Evolutionary conservation across 1,140 invertebrate genomes (phyloP).

Genomic region (Drosophila auraria): DNA sequence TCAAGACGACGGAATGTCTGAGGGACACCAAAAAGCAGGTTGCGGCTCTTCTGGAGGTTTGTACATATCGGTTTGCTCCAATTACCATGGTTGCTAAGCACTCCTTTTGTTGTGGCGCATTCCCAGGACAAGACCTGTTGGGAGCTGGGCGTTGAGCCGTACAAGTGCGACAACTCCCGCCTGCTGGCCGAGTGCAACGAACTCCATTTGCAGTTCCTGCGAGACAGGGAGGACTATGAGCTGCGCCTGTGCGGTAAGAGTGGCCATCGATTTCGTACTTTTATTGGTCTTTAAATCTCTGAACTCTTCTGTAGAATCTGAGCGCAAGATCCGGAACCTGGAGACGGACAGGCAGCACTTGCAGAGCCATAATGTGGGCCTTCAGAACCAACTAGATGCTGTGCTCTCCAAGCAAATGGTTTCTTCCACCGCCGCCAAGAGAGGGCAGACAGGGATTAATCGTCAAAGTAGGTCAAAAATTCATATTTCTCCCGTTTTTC

Average conservation of each 20-base stretch:
- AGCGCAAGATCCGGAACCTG: conserved; percentile 63
- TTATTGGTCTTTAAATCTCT: not conserved
- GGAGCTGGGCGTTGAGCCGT: conserved; percentile 87
- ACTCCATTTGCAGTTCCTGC: conserved; percentile 88
- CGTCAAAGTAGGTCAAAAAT: conserved; percentile 32
- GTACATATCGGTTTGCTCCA: not conserved
- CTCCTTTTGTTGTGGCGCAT: conserved; percentile 40
- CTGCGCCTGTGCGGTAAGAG: conserved; percentile 68
- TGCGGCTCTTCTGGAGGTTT: conserved; percentile 75
- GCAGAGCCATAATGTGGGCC: conserved; percentile 68
- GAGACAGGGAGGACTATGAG: conserved; percentile 86
- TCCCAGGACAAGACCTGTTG: conserved; percentile 86
- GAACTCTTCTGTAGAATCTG: conserved; percentile 41
- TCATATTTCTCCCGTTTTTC: conserved; percentile 2
- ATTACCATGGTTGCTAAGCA: conserved; percentile 42
- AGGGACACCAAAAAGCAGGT: conserved; percentile 86
- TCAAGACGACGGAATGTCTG: conserved; percentile 91
- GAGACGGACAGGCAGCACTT: conserved; percentile 75
- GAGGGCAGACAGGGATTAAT: conserved; percentile 7
- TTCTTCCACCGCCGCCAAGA: conserved; percentile 36
- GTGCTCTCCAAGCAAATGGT: conserved; percentile 62
- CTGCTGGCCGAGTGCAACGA: conserved; percentile 89
- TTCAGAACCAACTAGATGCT: conserved; percentile 68
- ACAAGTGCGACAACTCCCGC: conserved; percentile 89
- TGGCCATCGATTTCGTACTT: not conserved